Evolutionary conservation across 2,797 vertebrate genomes (phyloP), one percentile per base, ranked within the genome.

Genomic region (Trichosurus vulpecula): DNA sequence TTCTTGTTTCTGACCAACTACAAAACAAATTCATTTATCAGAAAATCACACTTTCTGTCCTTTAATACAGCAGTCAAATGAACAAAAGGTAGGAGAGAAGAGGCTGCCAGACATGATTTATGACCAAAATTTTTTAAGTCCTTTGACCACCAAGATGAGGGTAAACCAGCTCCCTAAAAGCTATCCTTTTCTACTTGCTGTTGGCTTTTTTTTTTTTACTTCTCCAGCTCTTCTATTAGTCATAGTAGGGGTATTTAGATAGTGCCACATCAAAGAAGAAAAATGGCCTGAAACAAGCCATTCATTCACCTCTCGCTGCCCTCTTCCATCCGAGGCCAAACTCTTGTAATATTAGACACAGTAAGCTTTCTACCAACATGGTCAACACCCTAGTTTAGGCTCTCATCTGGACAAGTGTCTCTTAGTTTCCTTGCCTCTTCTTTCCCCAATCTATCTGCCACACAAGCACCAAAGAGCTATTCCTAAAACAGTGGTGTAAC

Each of bases 391-490:
- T 55, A 51, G 58, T 58, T 52, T 53, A 94, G 93, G 30, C 47
- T 66, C 57, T 58, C 35, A 94, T 11, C 14, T n/a, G 52, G 47
- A 25, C 29, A 58, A 53, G 52, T 51, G 16, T 58, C 66, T 97
- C 92, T n/a, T 55, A 53, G 14, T 25, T 11, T 31, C 12, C 6
- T 13, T 2, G 22, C 56, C 9, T 87, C 89, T 90, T 30, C 27
- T 16, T 52, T 81, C 27, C 95, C 91, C 52, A 90, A 74, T 92
- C 81, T 91, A 92, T 58, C 66, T 54, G 95, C 52, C 19, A 96
- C 56, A 93, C 56, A 93, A 27, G 90, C 58, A 14, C 31, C 56
- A 81, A 16, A 93, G 89, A 30, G 52, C 2, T 0, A 94, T 19
- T 92, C 93, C 74, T 90, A 91, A 96, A 92, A 41, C 3, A 54